These are phyloP conservation scores for Hydrozoanthus tunicans DNA, from an alignment of 64 coral and sea anemone genomes.

Conservation along the genomic window DNA sequence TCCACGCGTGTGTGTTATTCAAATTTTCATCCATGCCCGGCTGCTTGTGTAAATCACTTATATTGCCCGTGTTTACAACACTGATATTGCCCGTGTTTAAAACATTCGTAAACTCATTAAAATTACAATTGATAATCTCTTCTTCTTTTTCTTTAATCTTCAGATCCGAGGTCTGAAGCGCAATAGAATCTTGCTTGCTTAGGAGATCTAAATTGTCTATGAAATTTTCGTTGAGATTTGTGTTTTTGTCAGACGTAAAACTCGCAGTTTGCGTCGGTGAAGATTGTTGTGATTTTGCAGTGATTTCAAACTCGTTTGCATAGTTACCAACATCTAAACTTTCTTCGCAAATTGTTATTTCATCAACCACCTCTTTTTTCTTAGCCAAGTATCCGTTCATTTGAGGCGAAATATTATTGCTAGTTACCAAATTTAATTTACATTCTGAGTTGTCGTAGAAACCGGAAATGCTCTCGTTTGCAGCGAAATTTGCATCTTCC, in stretches of 20 bases:
- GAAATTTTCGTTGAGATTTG: neutral
- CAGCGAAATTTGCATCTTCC: conserved; percentile 29
- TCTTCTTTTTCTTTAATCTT: neutral
- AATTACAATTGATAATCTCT: conserved; percentile 9
- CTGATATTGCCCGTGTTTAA: conserved; percentile 42
- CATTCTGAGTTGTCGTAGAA: neutral
- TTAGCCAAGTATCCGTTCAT: conserved; percentile 29
- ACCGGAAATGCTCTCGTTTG: conserved; percentile 61
- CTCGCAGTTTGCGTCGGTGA: neutral
- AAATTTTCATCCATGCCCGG: conserved; percentile 35
- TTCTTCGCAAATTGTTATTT: conserved; percentile 34
- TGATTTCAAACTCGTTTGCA: neutral
- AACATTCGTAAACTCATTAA: conserved; percentile 49
- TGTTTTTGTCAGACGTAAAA: conserved; percentile 1
- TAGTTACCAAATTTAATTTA: neutral
- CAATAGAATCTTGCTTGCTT: neutral
- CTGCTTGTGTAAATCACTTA: conserved; percentile 30
- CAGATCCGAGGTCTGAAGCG: neutral
- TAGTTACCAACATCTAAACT: conserved; percentile 19
- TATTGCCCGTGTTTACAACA: conserved; percentile 25
- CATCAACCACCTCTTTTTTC: neutral
- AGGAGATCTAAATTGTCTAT: neutral
- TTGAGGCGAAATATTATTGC: neutral
- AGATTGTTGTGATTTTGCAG: neutral
- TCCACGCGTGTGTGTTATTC: conserved; percentile 78